Conservation (phyloP, 2,797 vertebrate species). For the Adrianichthys oophorus region DNA sequence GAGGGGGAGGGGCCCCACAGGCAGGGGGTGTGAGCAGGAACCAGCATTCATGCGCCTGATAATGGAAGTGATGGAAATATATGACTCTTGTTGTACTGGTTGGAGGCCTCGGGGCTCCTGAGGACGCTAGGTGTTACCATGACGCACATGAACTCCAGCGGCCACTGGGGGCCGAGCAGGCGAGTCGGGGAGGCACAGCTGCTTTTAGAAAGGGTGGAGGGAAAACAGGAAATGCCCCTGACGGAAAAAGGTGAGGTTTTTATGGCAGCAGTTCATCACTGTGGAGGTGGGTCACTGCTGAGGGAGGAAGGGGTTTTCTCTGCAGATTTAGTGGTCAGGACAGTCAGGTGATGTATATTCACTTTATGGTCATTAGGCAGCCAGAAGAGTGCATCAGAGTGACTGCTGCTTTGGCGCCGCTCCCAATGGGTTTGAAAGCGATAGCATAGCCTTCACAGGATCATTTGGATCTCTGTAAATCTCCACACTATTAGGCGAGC, state of each 20-base stretch:
- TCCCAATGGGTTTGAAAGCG: conserved; percentile 64
- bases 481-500: conserved; percentile 28
- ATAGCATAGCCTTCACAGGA: conserved; percentile 37
- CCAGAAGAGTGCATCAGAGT: conserved; percentile 48
- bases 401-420: conserved; percentile 46
- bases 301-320: conserved; percentile 24
- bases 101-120: conserved; percentile 42
- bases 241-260: conserved; percentile 50
- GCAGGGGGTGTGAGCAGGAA: conserved; percentile 2
- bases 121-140: conserved; percentile 59
- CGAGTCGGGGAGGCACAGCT: conserved; percentile 27
- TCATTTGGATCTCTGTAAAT: conserved; percentile 56
- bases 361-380: conserved; percentile 64
- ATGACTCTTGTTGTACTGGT: conserved; percentile 37
- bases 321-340: conserved; percentile 44
- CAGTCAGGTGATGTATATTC: conserved; percentile 53
- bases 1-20: not conserved
- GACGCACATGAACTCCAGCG: conserved; percentile 47
- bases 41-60: conserved; percentile 38
- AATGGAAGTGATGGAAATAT: conserved; percentile 52
- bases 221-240: conserved; percentile 55
- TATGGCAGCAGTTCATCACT: conserved; percentile 61
- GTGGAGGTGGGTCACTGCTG: conserved; percentile 24
- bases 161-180: conserved; percentile 43
- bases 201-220: conserved; percentile 26